A percentile compares a stretch with the other conserved stretches of the same genome.
phyloP scores from a whole-genome alignment of 2,797 vertebrate species.

The Coranthus polyacanthus region DNA sequence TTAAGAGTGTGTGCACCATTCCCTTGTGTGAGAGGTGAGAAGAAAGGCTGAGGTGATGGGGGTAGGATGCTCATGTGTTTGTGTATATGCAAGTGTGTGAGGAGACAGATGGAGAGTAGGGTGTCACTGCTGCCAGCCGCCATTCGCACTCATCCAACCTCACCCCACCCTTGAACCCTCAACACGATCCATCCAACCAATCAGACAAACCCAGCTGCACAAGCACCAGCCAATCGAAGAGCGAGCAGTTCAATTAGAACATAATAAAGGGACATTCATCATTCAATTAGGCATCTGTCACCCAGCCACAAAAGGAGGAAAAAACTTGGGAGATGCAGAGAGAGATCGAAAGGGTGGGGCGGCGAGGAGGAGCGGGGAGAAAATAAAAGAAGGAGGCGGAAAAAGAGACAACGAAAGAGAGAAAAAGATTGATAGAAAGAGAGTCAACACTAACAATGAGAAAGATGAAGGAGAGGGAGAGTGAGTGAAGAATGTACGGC shows the following conservation, averaged over 20 bases:
- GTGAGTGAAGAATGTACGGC: constrained; percentile 29
- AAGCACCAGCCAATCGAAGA: constrained; percentile 89
- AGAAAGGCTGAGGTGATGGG: constrained; percentile 85
- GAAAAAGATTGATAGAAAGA: constrained; percentile 61
- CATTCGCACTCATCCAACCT: constrained; percentile 66
- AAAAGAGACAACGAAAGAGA: constrained; percentile 23
- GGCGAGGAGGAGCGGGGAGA: too few relatives aligned
- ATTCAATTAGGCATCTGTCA: constrained; percentile 99
- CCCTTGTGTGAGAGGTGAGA: constrained; percentile 78
- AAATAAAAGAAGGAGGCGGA: constrained; percentile 82
- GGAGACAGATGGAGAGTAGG: constrained; percentile 96
- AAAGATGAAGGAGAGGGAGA: constrained; percentile 48
- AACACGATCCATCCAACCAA: constrained; percentile 78
- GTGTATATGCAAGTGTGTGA: constrained; percentile 67
- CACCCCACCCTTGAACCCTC: constrained; percentile 82
- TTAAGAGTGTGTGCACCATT: constrained; percentile 78
- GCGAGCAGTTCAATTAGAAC: constrained; percentile 94
- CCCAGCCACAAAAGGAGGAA: constrained; percentile 89
- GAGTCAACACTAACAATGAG: constrained; percentile 12
- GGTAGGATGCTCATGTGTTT: constrained; percentile 56
- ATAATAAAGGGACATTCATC: constrained; percentile 99
- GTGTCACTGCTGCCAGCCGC: constrained; percentile 88
- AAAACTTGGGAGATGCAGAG: constrained; percentile 76
- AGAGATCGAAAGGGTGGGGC: constrained; percentile 12
- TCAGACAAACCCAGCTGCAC: constrained; percentile 78